Base-by-base conservation (phyloP, 2,888 invertebrate species). In the Cataglyphis altisquamis region DNA sequence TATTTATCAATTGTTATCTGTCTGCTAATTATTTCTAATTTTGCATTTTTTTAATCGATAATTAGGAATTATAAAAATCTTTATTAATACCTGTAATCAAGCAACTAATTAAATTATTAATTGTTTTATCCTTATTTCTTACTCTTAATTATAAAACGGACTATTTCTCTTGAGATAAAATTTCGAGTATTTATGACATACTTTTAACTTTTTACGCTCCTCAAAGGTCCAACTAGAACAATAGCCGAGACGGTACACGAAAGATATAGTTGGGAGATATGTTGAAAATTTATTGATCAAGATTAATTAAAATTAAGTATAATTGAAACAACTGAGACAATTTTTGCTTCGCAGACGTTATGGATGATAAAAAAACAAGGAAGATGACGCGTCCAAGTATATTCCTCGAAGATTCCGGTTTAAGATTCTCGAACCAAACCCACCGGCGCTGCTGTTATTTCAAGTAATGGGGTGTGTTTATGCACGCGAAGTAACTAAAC, bases 401-500 rank as follows among this genome's bases (percentile, higher is more conserved):
- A 86, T 88, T 84, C 83, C 86, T 64, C 62, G 73, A 39, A 73
- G 64, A 70, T 60, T 64, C 48, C 21, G 64, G 81, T 73, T 86
- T 74, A 78, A 87, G 86, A 85, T 85, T 86, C 83, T 86, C 82
- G 85, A 86, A 80, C 81, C 77, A 84, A 86, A 83, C 15, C 45
- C 45, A 45, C 77, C 83, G 83, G 72, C 81, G 77, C 87, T 72
- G 84, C 86, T 91, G 91, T 93, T 91, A 91, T 91, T 93, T 87
- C 88, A 90, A 91, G 90, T 90, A 91, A 92, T 89, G 88, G 88
- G 90, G 90, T 90, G 90, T 93, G 92, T 92, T 93, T 93, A 91
- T 92, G 91, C 92, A 91, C 90, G 87, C 88, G 91, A 92, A 92
- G 92, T 90, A 92, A 91, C 90, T 90, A 91, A 93, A 93, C 92